phyloP scores from a whole-genome alignment of 1,140 invertebrate species.

The Portunus trituberculatus region DNA sequence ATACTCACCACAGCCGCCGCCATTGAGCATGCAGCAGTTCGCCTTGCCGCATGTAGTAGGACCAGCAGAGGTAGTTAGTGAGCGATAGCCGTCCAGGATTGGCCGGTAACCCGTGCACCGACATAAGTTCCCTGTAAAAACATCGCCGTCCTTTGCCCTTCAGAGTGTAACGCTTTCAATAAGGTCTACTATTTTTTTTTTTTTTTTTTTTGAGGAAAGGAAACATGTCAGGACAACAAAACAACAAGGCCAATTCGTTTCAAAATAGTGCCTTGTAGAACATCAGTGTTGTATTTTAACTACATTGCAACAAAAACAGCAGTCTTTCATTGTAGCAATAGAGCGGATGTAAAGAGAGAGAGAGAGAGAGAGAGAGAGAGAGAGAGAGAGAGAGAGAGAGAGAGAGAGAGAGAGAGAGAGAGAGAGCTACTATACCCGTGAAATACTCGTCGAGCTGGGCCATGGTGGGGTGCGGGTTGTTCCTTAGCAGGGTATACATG shows the following conservation, averaged over 20 bases:
- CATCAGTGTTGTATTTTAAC: too few relatives aligned
- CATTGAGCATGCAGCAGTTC: slow-evolving; percentile 65
- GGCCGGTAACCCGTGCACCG: slow-evolving; percentile 93
- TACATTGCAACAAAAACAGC: too few relatives aligned
- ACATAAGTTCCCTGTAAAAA: slow-evolving; percentile 87
- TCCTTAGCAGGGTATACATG: slow-evolving; percentile 92
- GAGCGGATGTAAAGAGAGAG: too few relatives aligned
- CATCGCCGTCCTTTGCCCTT: too few relatives aligned
- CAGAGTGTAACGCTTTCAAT: too few relatives aligned
- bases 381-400: not conserved
- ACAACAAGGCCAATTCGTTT: too few relatives aligned
- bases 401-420: not conserved
- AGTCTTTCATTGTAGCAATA: too few relatives aligned
- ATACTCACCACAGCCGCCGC: too few relatives aligned
- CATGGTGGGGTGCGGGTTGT: slow-evolving; percentile 84
- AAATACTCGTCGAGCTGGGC: slow-evolving; percentile 90
- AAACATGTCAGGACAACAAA: too few relatives aligned
- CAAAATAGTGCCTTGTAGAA: too few relatives aligned
- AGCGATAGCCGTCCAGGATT: slow-evolving; percentile 92
- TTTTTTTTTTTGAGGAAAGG: too few relatives aligned
- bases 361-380: not conserved
- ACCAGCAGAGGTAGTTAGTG: slow-evolving; percentile 84
- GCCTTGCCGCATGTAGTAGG: slow-evolving; percentile 43
- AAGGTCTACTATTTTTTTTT: too few relatives aligned
- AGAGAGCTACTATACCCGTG: slow-evolving; percentile 82